Percentiles rank a stretch among this genome's conserved stretches.
Conservation (phyloP, 2,888 invertebrate species). For the Leuctra nigra region DNA sequence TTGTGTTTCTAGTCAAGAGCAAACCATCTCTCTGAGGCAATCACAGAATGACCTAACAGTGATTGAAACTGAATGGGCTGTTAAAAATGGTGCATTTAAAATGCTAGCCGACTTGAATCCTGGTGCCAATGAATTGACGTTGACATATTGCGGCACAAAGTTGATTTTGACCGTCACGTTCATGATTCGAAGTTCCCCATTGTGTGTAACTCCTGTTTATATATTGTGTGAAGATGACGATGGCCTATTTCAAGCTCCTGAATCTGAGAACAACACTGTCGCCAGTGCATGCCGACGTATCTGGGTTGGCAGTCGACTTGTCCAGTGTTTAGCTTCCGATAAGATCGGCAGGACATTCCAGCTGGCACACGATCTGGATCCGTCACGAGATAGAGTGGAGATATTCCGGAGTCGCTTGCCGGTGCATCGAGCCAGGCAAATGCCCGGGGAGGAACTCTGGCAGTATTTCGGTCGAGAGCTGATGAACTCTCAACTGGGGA, state of each 20-base stretch:
- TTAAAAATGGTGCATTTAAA: slow-evolving; percentile 62
- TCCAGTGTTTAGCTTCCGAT: slow-evolving; percentile 83
- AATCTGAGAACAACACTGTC: slow-evolving; percentile 54
- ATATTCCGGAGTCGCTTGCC: slow-evolving; percentile 66
- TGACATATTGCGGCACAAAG: slow-evolving; percentile 49
- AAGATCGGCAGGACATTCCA: slow-evolving; percentile 78
- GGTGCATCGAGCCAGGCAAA: slow-evolving; percentile 60
- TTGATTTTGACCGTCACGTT: slow-evolving; percentile 49
- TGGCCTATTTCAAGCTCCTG: slow-evolving; percentile 66
- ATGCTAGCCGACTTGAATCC: slow-evolving; percentile 54
- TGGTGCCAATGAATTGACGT: slow-evolving; percentile 56
- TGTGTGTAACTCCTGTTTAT: slow-evolving; percentile 70
- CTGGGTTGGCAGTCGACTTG: slow-evolving; percentile 64
- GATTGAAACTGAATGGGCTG: slow-evolving; percentile 44
- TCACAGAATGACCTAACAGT: neutral
- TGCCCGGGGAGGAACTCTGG: slow-evolving; percentile 79
- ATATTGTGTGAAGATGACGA: slow-evolving; percentile 74
- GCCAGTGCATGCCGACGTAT: slow-evolving; percentile 71
- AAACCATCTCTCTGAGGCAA: neutral
- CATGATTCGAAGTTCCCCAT: slow-evolving; percentile 50
- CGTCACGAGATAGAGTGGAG: slow-evolving; percentile 49
- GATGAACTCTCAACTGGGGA: slow-evolving; percentile 59
- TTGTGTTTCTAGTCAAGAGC: neutral
- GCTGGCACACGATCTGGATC: slow-evolving; percentile 57
- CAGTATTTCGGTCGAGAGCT: slow-evolving; percentile 76